Percentiles rank a stretch among this genome's conserved stretches.
phyloP scores from a whole-genome alignment of 2,888 invertebrate species.

The Tanypteryx hageni region DNA sequence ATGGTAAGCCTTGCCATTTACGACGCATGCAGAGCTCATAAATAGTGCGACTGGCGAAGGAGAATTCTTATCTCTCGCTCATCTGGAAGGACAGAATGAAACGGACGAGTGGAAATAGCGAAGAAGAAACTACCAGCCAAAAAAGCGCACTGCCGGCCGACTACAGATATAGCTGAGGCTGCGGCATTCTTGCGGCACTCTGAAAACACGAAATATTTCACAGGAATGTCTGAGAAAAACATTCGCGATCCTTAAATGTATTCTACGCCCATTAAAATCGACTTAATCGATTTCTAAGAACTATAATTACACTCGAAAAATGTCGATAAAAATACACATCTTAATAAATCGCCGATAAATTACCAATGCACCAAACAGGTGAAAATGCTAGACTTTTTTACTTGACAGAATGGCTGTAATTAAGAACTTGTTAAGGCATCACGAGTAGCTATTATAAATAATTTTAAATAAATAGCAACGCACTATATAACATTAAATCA shows the following conservation, averaged over 20 bases:
- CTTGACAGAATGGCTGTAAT: no score
- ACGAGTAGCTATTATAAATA: no score
- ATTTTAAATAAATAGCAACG: no score
- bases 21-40: neutral
- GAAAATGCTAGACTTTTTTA: no score
- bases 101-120: neutral
- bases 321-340: no score
- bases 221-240: neutral
- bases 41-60: slow-evolving; percentile 11
- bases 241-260: neutral
- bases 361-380: no score
- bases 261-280: no score
- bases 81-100: neutral
- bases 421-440: no score
- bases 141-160: neutral
- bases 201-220: neutral
- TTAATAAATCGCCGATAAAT: no score
- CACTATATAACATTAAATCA: no score
- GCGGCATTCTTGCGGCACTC: neutral
- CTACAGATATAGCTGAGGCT: neutral
- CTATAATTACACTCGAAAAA: no score
- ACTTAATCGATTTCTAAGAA: no score
- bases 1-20: neutral
- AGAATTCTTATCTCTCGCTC: neutral
- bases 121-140: neutral